Evolutionary conservation across 2,797 vertebrate species (phyloP), one percentile per base, ranked within the genome.

Genomic region (Salarias fasciatus): DNA sequence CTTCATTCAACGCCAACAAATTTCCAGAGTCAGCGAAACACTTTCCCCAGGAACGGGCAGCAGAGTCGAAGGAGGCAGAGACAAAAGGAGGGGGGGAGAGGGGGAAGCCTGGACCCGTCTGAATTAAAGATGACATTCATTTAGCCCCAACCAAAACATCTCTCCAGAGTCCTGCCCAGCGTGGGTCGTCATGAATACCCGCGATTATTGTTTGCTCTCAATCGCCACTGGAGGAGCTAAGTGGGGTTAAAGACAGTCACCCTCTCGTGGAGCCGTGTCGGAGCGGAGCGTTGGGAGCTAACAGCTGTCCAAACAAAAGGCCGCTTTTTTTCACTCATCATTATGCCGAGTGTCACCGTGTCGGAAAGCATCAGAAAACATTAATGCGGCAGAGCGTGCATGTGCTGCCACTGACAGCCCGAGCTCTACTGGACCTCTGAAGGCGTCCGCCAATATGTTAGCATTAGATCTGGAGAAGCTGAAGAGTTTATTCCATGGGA

Each of bases 271-370:
- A 67, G 69, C 77, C 82, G 70, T 84, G 77, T 11, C n/a, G 18
- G 18, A 18, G 18, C 18, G 10, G 58, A 63, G 79, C 52, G 33
- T 73, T 56, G 75, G 79, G 69, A 83, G 75, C 80, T 65, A 88
- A 91, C 92, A 94, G 92, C 93, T 94, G 93, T 90, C 89, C 87
- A 92, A 92, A 94, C 92, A 93, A 93, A 24, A 92, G 76, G 82
- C 79, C 69, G 6, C 45, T 85, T 89, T 92, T 89, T 92, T 88
- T 81, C 86, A 89, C 85, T 92, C 85, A 75, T 88, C 81, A 53
- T 87, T 73, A 69, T 62, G 51, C 79, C 42, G 47, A 84, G 77
- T 82, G 82, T 86, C 89, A 84, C 53, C 73, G 71, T 24, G 18
- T 87, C 79, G 78, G 56, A 64, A 47, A 63, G 70, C 61, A 75